Base-by-base conservation (phyloP, 2,113 vertebrate genomes). In the Neopipo cinnamomea region DNA sequence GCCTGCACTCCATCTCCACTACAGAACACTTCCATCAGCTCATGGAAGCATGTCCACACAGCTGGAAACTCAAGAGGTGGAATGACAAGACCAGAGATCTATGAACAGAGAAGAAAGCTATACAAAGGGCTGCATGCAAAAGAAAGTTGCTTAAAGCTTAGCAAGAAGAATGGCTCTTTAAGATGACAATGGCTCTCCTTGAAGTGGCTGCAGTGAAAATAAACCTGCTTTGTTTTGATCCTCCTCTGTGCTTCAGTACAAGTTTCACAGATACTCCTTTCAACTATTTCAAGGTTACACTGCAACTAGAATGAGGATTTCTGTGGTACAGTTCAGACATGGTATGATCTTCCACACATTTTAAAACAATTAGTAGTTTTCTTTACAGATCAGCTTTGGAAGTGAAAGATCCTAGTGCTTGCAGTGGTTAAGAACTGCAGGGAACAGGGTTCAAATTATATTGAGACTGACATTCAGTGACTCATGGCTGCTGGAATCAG, bases 221-320 rank as follows among this genome's bases (percentile, higher is more conserved):
- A 95, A 93, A 80, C 49, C 41, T 81, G 65, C 91, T 93, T 97
- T 97, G 93, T 97, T 95, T 92, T 92, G 86, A 81, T 75, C 47
- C 19, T 92, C 56, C 30, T 50, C 52, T 63, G 55, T 59, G 52
- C 50, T 87, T 53, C 14, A 0, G 25, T 52, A n/a, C 10, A 87
- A 93, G 68, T 91, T 89, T 56, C 63, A 61, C 20, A 86, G 46
- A 77, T 5, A 50, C 8, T 80, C 1, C 0, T 72, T 91, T 62
- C 65, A 95, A 84, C 28, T 50, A 39, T 78, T 86, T 86, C 83
- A 97, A 91, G 86, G 80, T 78, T 78, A 88, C 28, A 41, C 15
- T 71, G 27, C 24, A 59, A 71, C 13, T 8, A 68, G 63, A 67
- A 50, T 3, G 20, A 78, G 25, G 33, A 61, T 82, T 86, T 82